phyloP scores from a whole-genome alignment of 2,888 invertebrate species.

The Ephialtes manifestator region DNA sequence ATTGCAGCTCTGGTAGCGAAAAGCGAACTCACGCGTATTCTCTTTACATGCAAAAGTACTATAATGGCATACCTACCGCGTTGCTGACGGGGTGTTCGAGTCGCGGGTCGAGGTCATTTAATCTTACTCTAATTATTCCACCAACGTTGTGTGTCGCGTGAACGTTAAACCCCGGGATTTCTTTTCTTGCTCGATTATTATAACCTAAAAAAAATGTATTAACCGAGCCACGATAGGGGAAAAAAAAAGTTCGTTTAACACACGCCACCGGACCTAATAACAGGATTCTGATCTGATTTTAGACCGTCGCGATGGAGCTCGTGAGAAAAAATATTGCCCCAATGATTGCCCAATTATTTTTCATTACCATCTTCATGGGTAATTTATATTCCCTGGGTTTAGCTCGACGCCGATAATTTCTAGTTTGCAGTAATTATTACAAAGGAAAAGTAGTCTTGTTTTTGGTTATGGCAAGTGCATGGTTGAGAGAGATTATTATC shows the following conservation, averaged over 20 bases:
- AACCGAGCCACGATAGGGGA: conserved; percentile 12
- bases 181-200: conserved; percentile 26
- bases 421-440: not conserved
- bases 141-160: conserved; percentile 47
- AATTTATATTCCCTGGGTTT: not conserved
- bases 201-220: conserved; percentile 47
- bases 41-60: not conserved
- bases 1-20: conserved; percentile 18
- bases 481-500: not conserved
- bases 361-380: not conserved
- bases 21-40: conserved; percentile 13
- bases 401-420: not conserved
- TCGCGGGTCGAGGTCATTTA: conserved; percentile 54
- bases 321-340: not conserved
- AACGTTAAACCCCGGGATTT: not conserved
- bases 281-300: conserved; percentile 24
- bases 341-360: conserved; percentile 31
- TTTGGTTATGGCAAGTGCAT: not conserved
- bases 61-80: conserved; percentile 32
- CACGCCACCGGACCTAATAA: conserved; percentile 20
- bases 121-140: conserved; percentile 62
- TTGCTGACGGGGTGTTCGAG: conserved; percentile 3
- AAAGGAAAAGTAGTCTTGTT: not conserved
- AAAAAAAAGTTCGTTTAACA: not conserved
- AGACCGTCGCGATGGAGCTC: not conserved